Percentiles rank a stretch among this genome's conserved stretches.
These are phyloP conservation scores for Xiphydria camelus DNA, from an alignment of 2,888 invertebrate genomes.

Conservation along the genomic window DNA sequence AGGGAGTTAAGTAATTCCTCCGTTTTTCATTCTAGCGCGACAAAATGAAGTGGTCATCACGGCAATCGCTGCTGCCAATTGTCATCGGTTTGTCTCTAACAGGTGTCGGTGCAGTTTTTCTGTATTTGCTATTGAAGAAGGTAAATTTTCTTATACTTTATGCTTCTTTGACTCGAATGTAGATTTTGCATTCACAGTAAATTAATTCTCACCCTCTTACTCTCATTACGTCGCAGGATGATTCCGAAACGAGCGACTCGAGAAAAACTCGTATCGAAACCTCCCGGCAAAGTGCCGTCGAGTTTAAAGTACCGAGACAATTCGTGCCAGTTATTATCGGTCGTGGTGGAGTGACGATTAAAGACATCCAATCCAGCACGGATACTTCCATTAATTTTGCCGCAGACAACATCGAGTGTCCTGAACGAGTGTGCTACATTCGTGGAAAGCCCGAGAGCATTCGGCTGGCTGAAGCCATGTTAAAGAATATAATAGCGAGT, in stretches of 20 bases:
- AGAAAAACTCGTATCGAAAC: conserved; percentile 25
- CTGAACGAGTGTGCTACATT: conserved; percentile 70
- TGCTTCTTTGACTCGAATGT: no score
- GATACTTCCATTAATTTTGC: conserved; percentile 65
- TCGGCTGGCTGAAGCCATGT: conserved; percentile 71
- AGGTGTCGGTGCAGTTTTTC: conserved; percentile 70
- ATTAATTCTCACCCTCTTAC: no score
- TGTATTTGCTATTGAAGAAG: conserved; percentile 70
- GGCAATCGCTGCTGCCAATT: conserved; percentile 59
- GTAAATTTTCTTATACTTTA: conserved; percentile 58
- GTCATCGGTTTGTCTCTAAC: conserved; percentile 70
- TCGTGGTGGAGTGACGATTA: conserved; percentile 75
- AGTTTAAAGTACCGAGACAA: conserved; percentile 66
- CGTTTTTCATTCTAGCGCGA: neutral
- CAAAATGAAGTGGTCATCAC: conserved; percentile 37
- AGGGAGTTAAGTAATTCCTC: neutral
- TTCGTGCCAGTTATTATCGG: conserved; percentile 72
- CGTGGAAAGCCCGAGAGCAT: conserved; percentile 70
- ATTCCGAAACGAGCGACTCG: conserved; percentile 44
- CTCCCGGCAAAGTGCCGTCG: conserved; percentile 59
- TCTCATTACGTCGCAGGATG: conserved; percentile 53
- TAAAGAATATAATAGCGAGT: conserved; percentile 70
- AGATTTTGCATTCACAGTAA: no score
- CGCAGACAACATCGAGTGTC: conserved; percentile 61
- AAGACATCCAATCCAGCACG: conserved; percentile 73